These are phyloP conservation scores for Heliothis peltigera DNA, from an alignment of 2,888 invertebrate species.

Conservation along the genomic window DNA sequence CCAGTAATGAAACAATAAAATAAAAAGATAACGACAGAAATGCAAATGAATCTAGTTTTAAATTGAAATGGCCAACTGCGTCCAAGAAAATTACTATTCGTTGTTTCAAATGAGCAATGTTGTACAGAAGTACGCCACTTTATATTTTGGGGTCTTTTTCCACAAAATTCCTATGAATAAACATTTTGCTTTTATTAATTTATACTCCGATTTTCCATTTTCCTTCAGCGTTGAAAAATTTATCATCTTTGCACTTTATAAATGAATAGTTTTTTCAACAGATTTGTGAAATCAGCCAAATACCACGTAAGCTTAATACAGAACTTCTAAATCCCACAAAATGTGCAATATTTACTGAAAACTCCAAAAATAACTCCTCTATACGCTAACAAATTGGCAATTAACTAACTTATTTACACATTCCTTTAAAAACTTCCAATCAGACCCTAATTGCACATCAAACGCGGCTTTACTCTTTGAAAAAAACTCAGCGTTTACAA, in stretches of 20 bases:
- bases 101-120: slow-evolving; percentile 61
- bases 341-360: slow-evolving; percentile 1
- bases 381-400: slow-evolving; percentile 29
- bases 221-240: no score
- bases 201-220: not conserved
- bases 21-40: slow-evolving; percentile 64
- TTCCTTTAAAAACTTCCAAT: slow-evolving; percentile 48
- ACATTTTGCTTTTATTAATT: not conserved
- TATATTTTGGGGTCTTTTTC: slow-evolving; percentile 53
- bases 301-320: not conserved
- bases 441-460: slow-evolving; percentile 49
- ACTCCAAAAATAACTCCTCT: slow-evolving; percentile 20
- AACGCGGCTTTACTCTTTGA: slow-evolving; percentile 37
- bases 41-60: slow-evolving; percentile 69
- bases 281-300: slow-evolving; percentile 4
- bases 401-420: slow-evolving; percentile 27
- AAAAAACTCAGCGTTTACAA: slow-evolving; percentile 39
- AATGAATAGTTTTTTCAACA: not conserved
- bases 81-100: slow-evolving; percentile 63
- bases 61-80: slow-evolving; percentile 67
- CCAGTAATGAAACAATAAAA: slow-evolving; percentile 54
- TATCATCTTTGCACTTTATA: not conserved
- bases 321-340: slow-evolving; percentile 5
- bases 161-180: not conserved
- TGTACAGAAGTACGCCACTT: slow-evolving; percentile 50